phyloP scores from a whole-genome alignment of 2,888 invertebrate species.

The Serrognathus titanus region DNA sequence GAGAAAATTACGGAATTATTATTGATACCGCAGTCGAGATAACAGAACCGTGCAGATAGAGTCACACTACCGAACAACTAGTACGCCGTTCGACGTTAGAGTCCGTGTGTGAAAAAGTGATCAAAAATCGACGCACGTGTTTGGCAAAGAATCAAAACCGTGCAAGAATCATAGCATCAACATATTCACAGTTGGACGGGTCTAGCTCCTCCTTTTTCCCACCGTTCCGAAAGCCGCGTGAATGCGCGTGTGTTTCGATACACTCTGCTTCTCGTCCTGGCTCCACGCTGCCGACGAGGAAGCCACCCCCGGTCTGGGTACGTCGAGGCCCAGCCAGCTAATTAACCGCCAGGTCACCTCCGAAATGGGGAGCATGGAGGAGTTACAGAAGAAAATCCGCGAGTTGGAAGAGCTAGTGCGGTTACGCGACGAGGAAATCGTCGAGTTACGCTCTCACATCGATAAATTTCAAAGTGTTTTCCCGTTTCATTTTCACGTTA shows the following conservation, averaged over 20 bases:
- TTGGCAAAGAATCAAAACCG: not conserved
- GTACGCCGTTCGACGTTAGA: not conserved
- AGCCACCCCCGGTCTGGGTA: constrained; percentile 46
- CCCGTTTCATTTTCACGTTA: constrained; percentile 60
- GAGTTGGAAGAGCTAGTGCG: constrained; percentile 71
- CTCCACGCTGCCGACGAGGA: constrained; percentile 78
- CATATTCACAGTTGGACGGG: not conserved
- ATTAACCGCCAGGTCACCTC: constrained; percentile 4
- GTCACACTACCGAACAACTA: not conserved
- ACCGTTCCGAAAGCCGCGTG: constrained; percentile 46
- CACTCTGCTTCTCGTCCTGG: constrained; percentile 83
- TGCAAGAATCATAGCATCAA: not conserved
- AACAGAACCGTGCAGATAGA: too few species aligned
- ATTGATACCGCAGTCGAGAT: too few species aligned
- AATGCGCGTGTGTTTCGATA: constrained; percentile 91
- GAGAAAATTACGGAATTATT: too few species aligned
- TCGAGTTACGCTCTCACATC: constrained; percentile 79
- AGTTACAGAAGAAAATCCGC: constrained; percentile 67
- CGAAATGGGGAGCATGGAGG: constrained; percentile 28
- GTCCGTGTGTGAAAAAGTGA: not conserved
- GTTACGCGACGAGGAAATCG: constrained; percentile 74
- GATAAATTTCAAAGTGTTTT: constrained; percentile 90
- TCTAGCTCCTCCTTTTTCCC: constrained; percentile 13
- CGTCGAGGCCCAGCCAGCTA: constrained; percentile 13
- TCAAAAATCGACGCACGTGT: constrained; percentile 1